Evolutionary conservation across 53 echinoderm and acorn worm species (phyloP), one percentile per base, ranked within the genome.

Genomic region (Holothuria scabra): DNA sequence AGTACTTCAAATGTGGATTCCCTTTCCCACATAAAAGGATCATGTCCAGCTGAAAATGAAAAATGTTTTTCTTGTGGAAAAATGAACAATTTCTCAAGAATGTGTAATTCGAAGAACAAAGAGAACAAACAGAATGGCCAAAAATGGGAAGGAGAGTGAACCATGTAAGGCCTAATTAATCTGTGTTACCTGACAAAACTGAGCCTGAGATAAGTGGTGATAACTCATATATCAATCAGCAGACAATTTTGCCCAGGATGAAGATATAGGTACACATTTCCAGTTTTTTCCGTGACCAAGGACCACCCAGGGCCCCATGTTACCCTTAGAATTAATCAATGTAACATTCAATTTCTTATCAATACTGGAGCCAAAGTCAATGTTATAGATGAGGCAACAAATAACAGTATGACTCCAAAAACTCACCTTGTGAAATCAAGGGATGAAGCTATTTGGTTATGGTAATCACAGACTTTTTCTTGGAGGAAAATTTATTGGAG

Each of bases 11-110:
- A 35, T 35, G 35, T 35, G 35, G 35, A 35, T 35, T 35, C 35
- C 3, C 35, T 6, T 35, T 35, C 35, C 35, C 35, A 35, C 35
- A 35, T 35, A 35, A 35, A 35, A 6, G 35, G n/a, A n/a, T n/a
- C n/a, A 10, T 81, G 81, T 44, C 20, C 41, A 81, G 61, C 62
- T 26, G 59, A n/a, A 60, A 46, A 81, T n/a, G n/a, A n/a, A n/a
- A n/a, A 12, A 1, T n/a, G 81, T 62, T 63, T 5, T 35, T 35
- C 35, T 6, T 35, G 35, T 35, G 35, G 35, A 35, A 35, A 35
- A 35, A 35, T 35, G 35, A 35, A 35, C 35, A 3, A 35, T 35
- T 35, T 35, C 35, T 3, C 35, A 35, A 35, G 35, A 35, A 35
- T 35, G 35, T 35, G 35, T 35, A 35, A 35, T 35, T 35, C 35